Conservation (phyloP, 2,113 vertebrate species). For the Beaufortia kweichowensis region DNA sequence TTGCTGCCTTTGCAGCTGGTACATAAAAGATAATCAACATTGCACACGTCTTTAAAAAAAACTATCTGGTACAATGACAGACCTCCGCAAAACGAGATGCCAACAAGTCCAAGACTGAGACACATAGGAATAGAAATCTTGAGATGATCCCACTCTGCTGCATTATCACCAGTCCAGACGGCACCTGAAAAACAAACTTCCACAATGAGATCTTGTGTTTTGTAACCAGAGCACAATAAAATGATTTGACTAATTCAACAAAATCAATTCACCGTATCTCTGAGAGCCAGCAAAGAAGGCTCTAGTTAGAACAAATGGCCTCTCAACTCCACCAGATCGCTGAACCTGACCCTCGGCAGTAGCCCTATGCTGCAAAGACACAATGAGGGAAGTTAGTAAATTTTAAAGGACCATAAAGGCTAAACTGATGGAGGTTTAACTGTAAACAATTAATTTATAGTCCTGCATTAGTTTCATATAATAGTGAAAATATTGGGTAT, state of each 20-base stretch:
- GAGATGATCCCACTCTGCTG: conserved; percentile 89
- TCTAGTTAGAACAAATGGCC: conserved; percentile 86
- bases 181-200: conserved; percentile 72
- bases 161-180: conserved; percentile 91
- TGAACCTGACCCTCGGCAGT: conserved; percentile 81
- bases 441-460: too few relatives aligned
- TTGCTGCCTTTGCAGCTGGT: too few relatives aligned
- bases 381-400: neutral
- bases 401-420: neutral
- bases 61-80: conserved; percentile 49
- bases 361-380: conserved; percentile 81
- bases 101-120: conserved; percentile 83
- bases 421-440: neutral
- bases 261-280: conserved; percentile 77
- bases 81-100: conserved; percentile 90
- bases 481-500: too few relatives aligned
- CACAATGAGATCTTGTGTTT: neutral
- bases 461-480: too few relatives aligned
- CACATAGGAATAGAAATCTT: conserved; percentile 92
- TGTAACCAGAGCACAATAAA: too few relatives aligned
- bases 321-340: conserved; percentile 82
- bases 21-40: too few relatives aligned
- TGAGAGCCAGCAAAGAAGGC: conserved; percentile 90
- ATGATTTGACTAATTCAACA: too few relatives aligned
- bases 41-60: neutral